Evolutionary conservation across 1,140 invertebrate species (phyloP).

Genomic region (Leptopilina boulardi): DNA sequence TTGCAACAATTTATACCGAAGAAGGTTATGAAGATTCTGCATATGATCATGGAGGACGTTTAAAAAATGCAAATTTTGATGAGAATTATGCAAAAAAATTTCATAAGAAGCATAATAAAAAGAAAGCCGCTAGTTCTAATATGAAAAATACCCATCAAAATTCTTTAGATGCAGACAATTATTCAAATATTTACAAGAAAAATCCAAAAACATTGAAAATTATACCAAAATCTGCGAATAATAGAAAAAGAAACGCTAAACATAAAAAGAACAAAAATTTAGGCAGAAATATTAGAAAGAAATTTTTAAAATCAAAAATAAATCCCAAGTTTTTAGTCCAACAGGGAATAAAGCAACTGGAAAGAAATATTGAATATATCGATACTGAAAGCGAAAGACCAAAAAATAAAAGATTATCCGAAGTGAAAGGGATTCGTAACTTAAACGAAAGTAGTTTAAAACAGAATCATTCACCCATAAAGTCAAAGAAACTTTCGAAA

Average conservation of each 20-base stretch:
- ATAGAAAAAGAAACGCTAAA: neutral
- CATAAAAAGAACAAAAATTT: neutral
- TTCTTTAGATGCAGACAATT: constrained; percentile 40
- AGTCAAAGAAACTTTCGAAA: neutral
- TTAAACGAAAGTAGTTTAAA: neutral
- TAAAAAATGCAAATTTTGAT: constrained; percentile 79
- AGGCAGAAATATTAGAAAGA: neutral
- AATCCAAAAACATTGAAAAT: constrained; percentile 32
- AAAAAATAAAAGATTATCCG: constrained; percentile 5
- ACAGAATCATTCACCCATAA: no score
- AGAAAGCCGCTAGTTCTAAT: constrained; percentile 41
- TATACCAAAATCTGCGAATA: constrained; percentile 25
- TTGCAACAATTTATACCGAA: constrained; percentile 85
- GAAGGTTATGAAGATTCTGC: constrained; percentile 87
- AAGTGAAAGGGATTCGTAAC: neutral
- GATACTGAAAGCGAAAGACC: constrained; percentile 53
- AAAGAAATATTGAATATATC: constrained; percentile 56
- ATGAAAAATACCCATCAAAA: neutral
- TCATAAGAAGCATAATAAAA: constrained; percentile 50
- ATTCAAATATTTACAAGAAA: constrained; percentile 36
- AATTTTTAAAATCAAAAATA: constrained; percentile 37
- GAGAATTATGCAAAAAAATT: constrained; percentile 70
- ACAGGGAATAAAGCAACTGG: constrained; percentile 57
- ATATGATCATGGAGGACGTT: constrained; percentile 85
- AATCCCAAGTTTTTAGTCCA: constrained; percentile 59